Evolutionary conservation across 92 coral and sea anemone genomes (phyloP).

Genomic region (Bergia puertoricense): DNA sequence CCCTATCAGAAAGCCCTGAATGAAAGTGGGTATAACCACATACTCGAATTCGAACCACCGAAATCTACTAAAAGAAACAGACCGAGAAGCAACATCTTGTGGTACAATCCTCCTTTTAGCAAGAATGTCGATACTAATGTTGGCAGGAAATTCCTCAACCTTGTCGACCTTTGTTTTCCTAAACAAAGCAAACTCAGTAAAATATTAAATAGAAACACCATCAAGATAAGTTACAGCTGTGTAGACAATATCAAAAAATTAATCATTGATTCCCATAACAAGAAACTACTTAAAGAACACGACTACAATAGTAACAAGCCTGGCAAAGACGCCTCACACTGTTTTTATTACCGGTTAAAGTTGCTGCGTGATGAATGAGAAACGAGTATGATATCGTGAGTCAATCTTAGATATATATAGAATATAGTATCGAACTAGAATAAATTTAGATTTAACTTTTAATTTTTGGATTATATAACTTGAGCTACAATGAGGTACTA

Average conservation of each 20-base stretch:
- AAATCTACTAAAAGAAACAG: background rate
- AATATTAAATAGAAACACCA: background rate
- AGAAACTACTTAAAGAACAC: slow-evolving; percentile 8
- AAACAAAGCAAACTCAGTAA: background rate
- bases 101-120: background rate
- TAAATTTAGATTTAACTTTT: too few species aligned
- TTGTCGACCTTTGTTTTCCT: slow-evolving; percentile 2
- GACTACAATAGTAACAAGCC: slow-evolving; percentile 9
- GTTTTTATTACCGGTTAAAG: background rate
- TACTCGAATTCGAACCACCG: too few species aligned
- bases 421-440: too few species aligned
- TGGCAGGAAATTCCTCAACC: too few species aligned
- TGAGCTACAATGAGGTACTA: too few species aligned
- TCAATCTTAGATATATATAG: too few species aligned
- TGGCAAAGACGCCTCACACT: background rate
- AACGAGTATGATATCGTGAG: too few species aligned
- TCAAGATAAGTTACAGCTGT: too few species aligned
- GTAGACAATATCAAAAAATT: background rate
- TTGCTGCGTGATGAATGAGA: too few species aligned
- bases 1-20: background rate
- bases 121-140: too few species aligned
- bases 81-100: slow-evolving; percentile 13
- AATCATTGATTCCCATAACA: slow-evolving; percentile 2
- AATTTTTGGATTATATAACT: too few species aligned
- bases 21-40: too few species aligned